A percentile compares a stretch with the other conserved stretches of the same genome.
These are phyloP conservation scores for Pygocentrus nattereri DNA, from an alignment of 2,797 vertebrate genomes.

Conservation along the genomic window DNA sequence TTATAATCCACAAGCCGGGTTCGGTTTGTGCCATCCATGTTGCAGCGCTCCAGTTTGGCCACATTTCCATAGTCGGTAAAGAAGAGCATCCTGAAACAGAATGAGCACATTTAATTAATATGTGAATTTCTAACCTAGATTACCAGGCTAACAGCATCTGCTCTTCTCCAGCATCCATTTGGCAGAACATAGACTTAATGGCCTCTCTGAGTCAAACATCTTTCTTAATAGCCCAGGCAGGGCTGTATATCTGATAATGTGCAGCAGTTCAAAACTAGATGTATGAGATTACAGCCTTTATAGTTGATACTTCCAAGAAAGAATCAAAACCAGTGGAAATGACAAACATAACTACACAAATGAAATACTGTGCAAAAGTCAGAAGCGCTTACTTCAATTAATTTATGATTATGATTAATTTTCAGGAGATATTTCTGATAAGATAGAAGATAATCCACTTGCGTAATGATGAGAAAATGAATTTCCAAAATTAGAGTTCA, in stretches of 20 bases:
- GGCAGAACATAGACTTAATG: neutral
- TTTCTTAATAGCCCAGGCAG: neutral
- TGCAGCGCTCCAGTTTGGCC: constrained; percentile 95
- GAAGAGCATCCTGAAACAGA: constrained; percentile 90
- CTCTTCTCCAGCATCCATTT: constrained; percentile 6
- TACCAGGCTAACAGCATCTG: neutral
- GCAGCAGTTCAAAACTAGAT: too few relatives aligned
- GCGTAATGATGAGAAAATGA: too few relatives aligned
- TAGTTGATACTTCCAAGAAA: neutral
- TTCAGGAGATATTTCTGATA: too few relatives aligned
- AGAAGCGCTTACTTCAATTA: too few relatives aligned
- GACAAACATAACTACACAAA: neutral
- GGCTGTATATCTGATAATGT: too few relatives aligned
- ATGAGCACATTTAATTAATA: neutral
- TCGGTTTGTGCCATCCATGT: constrained; percentile 96
- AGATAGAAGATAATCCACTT: too few relatives aligned
- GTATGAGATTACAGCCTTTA: neutral
- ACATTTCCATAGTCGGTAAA: constrained; percentile 94
- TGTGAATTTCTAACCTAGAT: neutral
- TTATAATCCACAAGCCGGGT: constrained; percentile 89
- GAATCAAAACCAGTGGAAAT: neutral
- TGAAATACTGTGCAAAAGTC: too few relatives aligned
- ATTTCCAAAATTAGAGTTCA: too few relatives aligned
- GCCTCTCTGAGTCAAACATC: neutral
- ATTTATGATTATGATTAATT: too few relatives aligned